Percentiles rank a stretch among this genome's conserved stretches.
Conservation (phyloP, 2,888 invertebrate genomes). For the Siphlonurus alternatus region DNA sequence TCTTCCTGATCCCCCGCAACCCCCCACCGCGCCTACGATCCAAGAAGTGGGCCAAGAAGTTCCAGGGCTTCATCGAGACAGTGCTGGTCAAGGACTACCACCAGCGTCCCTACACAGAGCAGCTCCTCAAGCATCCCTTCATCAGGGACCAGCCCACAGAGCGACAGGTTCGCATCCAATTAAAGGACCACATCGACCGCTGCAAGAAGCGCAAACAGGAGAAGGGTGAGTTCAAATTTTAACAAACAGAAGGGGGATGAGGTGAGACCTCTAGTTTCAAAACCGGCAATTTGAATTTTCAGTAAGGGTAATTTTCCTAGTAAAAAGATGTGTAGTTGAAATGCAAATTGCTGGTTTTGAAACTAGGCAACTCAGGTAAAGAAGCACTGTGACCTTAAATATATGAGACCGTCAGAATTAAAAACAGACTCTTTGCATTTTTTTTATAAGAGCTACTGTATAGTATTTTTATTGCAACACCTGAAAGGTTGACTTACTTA, state of each 20-base stretch:
- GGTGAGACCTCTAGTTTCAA: too few relatives aligned
- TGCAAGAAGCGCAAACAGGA: constrained; percentile 91
- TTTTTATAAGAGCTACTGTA: too few relatives aligned
- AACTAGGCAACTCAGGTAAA: too few relatives aligned
- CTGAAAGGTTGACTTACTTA: too few relatives aligned
- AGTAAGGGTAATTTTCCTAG: too few relatives aligned
- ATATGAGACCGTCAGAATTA: too few relatives aligned
- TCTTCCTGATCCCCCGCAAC: constrained; percentile 96
- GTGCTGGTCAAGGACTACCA: constrained; percentile 98
- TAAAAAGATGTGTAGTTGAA: too few relatives aligned
- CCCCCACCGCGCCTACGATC: constrained; percentile 94
- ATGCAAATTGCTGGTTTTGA: too few relatives aligned
- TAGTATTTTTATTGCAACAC: too few relatives aligned
- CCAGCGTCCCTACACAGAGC: constrained; percentile 95
- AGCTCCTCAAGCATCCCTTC: constrained; percentile 91
- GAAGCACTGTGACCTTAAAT: too few relatives aligned
- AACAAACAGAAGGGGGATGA: neutral
- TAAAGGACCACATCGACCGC: constrained; percentile 98
- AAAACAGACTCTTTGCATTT: too few relatives aligned
- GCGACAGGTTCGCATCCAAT: constrained; percentile 91
- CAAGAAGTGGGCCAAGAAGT: constrained; percentile 96
- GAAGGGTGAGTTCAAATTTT: constrained; percentile 33
- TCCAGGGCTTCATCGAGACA: constrained; percentile 94
- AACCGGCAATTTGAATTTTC: too few relatives aligned
- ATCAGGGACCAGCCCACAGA: constrained; percentile 98